phyloP scores from a whole-genome alignment of 64 coral and sea anemone species.

The Acropora tenuis region DNA sequence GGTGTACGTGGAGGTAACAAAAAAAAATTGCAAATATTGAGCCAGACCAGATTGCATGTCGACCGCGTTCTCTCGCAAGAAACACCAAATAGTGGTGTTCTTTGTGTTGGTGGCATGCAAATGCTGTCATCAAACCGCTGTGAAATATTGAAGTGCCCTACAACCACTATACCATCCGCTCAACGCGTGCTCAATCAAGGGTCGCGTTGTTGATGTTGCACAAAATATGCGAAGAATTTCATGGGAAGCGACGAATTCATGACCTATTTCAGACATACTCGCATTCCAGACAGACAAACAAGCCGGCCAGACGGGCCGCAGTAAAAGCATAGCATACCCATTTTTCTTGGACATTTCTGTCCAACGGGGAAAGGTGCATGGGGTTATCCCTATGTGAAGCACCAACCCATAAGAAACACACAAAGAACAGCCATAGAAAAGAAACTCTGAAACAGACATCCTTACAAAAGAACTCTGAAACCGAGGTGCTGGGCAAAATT shows the following conservation, averaged over 20 bases:
- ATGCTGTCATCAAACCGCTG: neutral
- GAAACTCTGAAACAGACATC: neutral
- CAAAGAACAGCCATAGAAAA: conserved; percentile 2
- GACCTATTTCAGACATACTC: conserved; percentile 28
- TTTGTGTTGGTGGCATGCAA: neutral
- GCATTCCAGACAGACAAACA: conserved; percentile 58
- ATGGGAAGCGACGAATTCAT: conserved; percentile 30
- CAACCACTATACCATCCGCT: too few species aligned
- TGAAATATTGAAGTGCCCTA: neutral
- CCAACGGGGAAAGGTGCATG: too few species aligned
- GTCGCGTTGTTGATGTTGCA: neutral
- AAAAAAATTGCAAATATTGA: neutral
- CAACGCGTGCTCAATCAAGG: neutral
- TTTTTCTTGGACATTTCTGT: too few species aligned
- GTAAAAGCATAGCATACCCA: neutral
- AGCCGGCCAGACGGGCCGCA: conserved; percentile 7
- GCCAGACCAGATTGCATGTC: neutral
- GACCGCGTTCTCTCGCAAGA: neutral
- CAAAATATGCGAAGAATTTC: neutral
- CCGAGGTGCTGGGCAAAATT: neutral
- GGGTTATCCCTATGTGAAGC: too few species aligned
- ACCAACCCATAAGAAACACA: neutral
- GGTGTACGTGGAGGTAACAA: neutral
- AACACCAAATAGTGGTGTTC: neutral
- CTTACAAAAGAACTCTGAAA: neutral